phyloP scores from a whole-genome alignment of 1,140 invertebrate genomes.

The Branchinecta lynchi region DNA sequence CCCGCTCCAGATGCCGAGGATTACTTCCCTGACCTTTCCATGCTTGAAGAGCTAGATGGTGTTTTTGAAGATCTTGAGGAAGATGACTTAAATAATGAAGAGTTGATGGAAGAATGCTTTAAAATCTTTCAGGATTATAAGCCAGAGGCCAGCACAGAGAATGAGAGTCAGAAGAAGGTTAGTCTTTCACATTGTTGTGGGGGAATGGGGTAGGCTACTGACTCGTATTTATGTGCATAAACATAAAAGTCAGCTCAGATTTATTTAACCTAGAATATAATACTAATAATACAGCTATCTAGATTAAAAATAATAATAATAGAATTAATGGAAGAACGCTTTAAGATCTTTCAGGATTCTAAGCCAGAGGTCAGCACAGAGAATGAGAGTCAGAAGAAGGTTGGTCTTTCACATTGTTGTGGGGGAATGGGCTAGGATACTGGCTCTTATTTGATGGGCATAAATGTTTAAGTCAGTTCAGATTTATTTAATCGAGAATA shows the following conservation, averaged over 20 bases:
- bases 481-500: no score
- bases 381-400: conserved; percentile 14
- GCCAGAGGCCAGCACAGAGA: conserved; percentile 20
- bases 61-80: conserved; percentile 21
- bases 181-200: conserved; percentile 13
- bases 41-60: conserved; percentile 21
- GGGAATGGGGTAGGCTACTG: no score
- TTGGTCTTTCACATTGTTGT: conserved; percentile 14
- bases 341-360: conserved; percentile 50
- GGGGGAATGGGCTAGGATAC: no score
- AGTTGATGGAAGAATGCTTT: conserved; percentile 50
- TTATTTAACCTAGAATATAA: no score
- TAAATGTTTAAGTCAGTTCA: no score
- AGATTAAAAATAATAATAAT: no score
- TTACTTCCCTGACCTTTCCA: conserved; percentile 21
- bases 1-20: conserved; percentile 12
- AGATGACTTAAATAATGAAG: conserved; percentile 37
- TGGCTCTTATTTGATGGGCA: no score
- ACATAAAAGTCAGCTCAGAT: no score
- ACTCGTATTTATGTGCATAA: no score
- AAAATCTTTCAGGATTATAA: conserved; percentile 48
- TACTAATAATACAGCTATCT: no score
- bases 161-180: conserved; percentile 14
- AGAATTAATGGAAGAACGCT: conserved; percentile 49
- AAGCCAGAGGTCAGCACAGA: conserved; percentile 21